Evolutionary conservation across 2,113 vertebrate species (phyloP).

Genomic region (Coregonus clupeaformis): DNA sequence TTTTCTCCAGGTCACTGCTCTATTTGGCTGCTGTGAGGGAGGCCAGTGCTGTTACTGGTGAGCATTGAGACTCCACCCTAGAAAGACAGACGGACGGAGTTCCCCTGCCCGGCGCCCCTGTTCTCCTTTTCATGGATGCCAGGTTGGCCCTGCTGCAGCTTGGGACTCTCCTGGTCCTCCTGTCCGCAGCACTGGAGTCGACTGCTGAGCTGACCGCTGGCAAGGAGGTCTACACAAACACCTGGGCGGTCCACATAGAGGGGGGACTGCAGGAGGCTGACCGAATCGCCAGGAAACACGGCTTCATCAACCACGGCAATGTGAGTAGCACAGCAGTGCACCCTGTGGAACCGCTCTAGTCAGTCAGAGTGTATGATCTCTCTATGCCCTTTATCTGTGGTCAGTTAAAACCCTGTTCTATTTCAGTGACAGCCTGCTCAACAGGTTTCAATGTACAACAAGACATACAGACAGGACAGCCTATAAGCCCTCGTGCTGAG

Average conservation of each 20-base stretch:
- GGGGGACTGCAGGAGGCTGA: conserved; percentile 82
- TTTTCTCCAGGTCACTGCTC: conserved; percentile 65
- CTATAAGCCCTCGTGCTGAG: neutral
- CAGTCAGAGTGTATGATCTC: neutral
- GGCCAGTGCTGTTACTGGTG: conserved; percentile 44
- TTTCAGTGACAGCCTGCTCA: too few species aligned
- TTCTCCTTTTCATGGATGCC: conserved; percentile 75
- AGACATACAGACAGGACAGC: neutral
- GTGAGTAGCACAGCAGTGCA: conserved; percentile 69
- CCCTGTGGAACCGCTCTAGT: too few species aligned
- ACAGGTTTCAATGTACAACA: neutral
- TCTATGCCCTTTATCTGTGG: too few species aligned
- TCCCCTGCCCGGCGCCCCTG: conserved; percentile 39
- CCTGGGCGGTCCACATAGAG: conserved; percentile 86
- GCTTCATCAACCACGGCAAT: conserved; percentile 87
- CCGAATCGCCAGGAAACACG: conserved; percentile 84
- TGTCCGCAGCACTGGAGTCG: conserved; percentile 65
- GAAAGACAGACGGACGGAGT: conserved; percentile 32
- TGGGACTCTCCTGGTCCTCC: conserved; percentile 79
- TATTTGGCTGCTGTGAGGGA: conserved; percentile 55
- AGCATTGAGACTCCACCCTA: conserved; percentile 24
- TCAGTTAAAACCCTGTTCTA: too few species aligned
- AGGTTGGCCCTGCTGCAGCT: conserved; percentile 68
- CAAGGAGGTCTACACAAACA: conserved; percentile 86
- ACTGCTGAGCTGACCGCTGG: conserved; percentile 48